Conservation (phyloP, 1,140 invertebrate genomes). For the Atta colombica region DNA sequence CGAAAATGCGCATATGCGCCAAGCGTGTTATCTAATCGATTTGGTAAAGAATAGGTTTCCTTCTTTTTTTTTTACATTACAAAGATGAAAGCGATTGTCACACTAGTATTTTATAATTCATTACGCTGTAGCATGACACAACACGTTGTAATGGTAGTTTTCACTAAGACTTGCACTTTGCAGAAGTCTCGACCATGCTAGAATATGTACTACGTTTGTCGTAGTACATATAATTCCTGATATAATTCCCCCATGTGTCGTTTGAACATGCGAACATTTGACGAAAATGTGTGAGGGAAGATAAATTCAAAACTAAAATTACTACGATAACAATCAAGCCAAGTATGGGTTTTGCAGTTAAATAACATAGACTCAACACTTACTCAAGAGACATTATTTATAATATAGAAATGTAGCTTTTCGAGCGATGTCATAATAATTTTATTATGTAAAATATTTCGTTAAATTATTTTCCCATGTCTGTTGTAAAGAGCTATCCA, state of each 20-base stretch:
- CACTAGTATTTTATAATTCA: not conserved
- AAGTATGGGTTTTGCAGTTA: not conserved
- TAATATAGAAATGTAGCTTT: too few species aligned
- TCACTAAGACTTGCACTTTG: not conserved
- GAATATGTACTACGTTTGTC: slow-evolving; percentile 4
- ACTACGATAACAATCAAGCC: slow-evolving; percentile 20
- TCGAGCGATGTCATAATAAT: not conserved
- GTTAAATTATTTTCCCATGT: not conserved
- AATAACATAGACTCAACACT: slow-evolving; percentile 6
- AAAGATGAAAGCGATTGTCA: not conserved
- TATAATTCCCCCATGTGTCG: slow-evolving; percentile 15
- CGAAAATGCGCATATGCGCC: slow-evolving; percentile 2
- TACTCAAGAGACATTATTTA: not conserved
- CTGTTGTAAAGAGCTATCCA: not conserved
- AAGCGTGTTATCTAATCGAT: slow-evolving; percentile 50
- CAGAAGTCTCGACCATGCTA: not conserved
- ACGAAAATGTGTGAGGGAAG: slow-evolving; percentile 18
- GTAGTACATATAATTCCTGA: not conserved
- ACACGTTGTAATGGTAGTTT: not conserved
- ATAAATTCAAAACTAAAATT: slow-evolving; percentile 36
- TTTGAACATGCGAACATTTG: slow-evolving; percentile 31
- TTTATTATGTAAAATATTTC: slow-evolving; percentile 12
- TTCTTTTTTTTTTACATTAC: not conserved
- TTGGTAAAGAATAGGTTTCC: not conserved
- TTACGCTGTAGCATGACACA: not conserved